Evolutionary conservation across 2,113 vertebrate species (phyloP), one percentile per base, ranked within the genome.

Genomic region (Murina feae): DNA sequence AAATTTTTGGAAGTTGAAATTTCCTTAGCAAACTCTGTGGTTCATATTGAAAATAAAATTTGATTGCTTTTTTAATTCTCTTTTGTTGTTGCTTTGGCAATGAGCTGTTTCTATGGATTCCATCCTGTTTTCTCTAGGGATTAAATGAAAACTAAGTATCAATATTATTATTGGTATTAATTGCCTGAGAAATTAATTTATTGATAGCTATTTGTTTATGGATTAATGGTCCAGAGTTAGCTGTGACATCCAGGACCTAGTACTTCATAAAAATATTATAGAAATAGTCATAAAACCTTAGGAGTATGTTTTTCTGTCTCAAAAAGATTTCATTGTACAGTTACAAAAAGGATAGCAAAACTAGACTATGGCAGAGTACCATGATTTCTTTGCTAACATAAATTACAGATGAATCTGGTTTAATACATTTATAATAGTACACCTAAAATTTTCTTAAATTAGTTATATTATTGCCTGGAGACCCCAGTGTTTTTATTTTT

Each of bases 31-130:
- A 92, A n/a, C 2, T 32, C 55, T 76, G 55, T 86, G 51, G 82
- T 60, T 92, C 37, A 53, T 75, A 72, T 28, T 92, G 86, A 95
- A 93, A 96, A 92, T 95, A 90, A 95, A 92, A 71, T 53, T 89
- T 66, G 20, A 80, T 91, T 28, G 28, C 65, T 75, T 90, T 37
- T 68, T 17, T 44, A 85, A 68, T 2, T 35, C 4, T 89, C 42
- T 85, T 79, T 86, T 90, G 42, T 44, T 1, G 2, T 30, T 66
- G 16, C 30, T 83, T 93, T 66, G 14, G 20, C 42, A 80, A 25
- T 93, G 35, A 95, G 4, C 23, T 85, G 1, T 32, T 96, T 89
- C 86, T 42, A 66, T 85, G 60, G 44, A 81, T 87, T 82, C 28
- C 37, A 78, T 88, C 4, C 28, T 49, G 8, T 51, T 86, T 96